Conservation (phyloP, 1,140 invertebrate genomes). For the Triops cancriformis region DNA sequence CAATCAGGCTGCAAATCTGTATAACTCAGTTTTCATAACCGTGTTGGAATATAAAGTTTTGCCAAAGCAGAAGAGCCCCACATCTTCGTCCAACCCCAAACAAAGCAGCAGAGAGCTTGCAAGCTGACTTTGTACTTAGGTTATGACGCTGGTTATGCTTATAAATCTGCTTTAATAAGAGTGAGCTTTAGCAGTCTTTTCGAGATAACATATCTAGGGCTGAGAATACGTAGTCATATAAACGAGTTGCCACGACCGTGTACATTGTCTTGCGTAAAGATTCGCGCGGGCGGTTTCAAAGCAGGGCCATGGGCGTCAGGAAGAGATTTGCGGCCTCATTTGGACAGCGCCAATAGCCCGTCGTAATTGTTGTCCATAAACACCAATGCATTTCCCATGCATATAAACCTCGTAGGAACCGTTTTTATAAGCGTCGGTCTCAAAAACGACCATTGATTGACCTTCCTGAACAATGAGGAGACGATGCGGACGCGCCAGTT, state of each 20-base stretch:
- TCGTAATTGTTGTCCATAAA: slow-evolving; percentile 11
- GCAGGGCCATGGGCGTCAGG: not conserved
- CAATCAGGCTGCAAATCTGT: no score
- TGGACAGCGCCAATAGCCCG: slow-evolving; percentile 8
- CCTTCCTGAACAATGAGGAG: not conserved
- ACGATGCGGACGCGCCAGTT: not conserved
- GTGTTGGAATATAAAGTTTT: no score
- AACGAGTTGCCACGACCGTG: not conserved
- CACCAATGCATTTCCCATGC: slow-evolving; percentile 4
- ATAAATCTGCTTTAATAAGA: slow-evolving; percentile 14
- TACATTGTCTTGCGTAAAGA: not conserved
- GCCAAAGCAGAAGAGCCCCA: no score
- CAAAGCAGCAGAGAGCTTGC: not conserved
- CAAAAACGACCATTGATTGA: slow-evolving; percentile 6
- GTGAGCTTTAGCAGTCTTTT: not conserved
- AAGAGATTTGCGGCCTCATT: slow-evolving; percentile 13
- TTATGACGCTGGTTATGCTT: not conserved
- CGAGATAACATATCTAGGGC: not conserved
- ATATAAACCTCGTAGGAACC: not conserved
- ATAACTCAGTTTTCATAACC: no score
- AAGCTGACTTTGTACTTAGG: not conserved
- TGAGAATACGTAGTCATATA: not conserved
- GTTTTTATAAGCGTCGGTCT: slow-evolving; percentile 3
- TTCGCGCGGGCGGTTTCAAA: not conserved
- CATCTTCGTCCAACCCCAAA: no score